Evolutionary conservation across 2,113 vertebrate species (phyloP), one percentile per base, ranked within the genome.

Genomic region (Anas platyrhynchos): DNA sequence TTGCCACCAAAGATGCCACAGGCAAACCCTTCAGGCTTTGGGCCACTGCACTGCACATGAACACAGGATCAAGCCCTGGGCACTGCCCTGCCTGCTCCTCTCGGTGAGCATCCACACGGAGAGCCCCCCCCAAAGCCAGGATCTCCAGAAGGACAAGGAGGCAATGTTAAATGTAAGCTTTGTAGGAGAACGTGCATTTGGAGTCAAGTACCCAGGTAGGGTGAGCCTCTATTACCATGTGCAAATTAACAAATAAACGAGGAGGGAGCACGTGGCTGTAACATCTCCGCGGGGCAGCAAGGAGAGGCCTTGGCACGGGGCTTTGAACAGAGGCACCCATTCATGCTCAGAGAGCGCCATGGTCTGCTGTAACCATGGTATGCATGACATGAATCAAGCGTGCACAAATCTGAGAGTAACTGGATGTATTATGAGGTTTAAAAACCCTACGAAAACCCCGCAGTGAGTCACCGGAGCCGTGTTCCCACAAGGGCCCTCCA

Each of bases 351-450:
- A 52, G 55, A 36, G 79, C 20, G 8, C 36, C 55, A 0, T 0
- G 31, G 14, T 58, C 46, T 26, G 67, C 31, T 1, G 59, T 27
- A 50, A 32, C 31, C 9, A 4, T 22, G 32, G 50, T 0, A 3
- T 0, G 13, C 0, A 13, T 1, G 7, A 54, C 0, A 0, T 2
- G 44, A 71, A 15, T 3, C 2, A 61, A 54, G 26, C 8, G 3
- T 3, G 20, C 36, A 13, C 0, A 0, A n/a, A 25, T 55, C 10
- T 7, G 9, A 59, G 48, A 65, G 73, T 10, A 31, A 88, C 65
- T 12, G 58, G 38, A 43, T 4, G 26, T 0, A 0, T 21, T 14
- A 13, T 0, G 3, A 76, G 66, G 32, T n/a, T n/a, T 27, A 55
- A 63, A 56, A 79, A 61, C 36, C n/a, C 56, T 21, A 32, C 63